Evolutionary conservation across 2,888 invertebrate genomes (phyloP), one percentile per base, ranked within the genome.

Genomic region (Drosophila neotestacea): DNA sequence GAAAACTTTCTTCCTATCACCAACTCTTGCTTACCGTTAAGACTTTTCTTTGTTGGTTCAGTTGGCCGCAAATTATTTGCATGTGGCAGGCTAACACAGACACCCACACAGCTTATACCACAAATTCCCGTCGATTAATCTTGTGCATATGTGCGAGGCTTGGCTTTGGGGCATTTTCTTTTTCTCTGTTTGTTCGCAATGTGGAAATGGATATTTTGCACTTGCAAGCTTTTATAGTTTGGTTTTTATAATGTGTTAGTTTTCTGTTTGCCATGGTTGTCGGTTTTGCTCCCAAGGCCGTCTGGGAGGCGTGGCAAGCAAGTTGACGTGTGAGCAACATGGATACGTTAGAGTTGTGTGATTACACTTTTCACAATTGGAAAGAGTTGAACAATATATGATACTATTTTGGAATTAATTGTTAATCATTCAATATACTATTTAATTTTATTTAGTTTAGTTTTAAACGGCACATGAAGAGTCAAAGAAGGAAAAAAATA

Each of bases 11-110:
- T 64, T 58, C 36, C 13, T 22, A 61, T 56, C 60, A 42, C 22
- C 50, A 73, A 64, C 68, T 73, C 61, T 61, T 52, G 65, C 54
- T 48, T 46, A 61, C 44, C 44, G 66, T 39, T 63, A 55, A 55
- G 46, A 58, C 64, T 69, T 70, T 66, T 81, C 77, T 79, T 87
- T 85, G 70, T 73, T 68, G 61, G 58, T 62, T 78, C 44, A 34
- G 79, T 58, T 77, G 42, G 65, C 85, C 82, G 56, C 85, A 83
- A 87, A 87, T 87, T 85, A 88, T 83, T 83, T 85, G 85, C 73
- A 79, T 85, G 63, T 48, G 64, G 58, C 30, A 36, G 13, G 48
- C 38, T 27, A 22, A 22, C 42, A 22, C 13, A 42, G 16, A 16
- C 41, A 11, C 16, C 5, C 9, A 34, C 10, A 16, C 6, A 30